A percentile compares a stretch with the other conserved stretches of the same genome.
Evolutionary conservation across 2,113 vertebrate species (phyloP).

Genomic region (Falcunculus frontatus): DNA sequence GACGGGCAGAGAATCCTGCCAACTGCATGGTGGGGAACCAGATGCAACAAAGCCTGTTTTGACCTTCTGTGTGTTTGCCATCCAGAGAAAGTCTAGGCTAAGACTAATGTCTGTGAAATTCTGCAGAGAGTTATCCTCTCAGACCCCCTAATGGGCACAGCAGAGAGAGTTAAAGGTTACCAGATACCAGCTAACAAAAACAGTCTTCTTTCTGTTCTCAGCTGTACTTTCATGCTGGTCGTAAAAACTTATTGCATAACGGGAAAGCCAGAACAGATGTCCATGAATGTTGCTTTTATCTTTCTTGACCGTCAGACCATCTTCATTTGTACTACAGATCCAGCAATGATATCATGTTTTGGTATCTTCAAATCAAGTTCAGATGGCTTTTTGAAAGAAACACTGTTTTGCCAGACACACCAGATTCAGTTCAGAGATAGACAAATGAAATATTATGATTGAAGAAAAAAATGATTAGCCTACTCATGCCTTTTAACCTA

Average conservation of each 20-base stretch:
- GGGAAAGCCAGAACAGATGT: not conserved
- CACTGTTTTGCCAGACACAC: not conserved
- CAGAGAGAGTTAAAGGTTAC: not conserved
- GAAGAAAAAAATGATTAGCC: not conserved
- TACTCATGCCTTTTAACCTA: not conserved
- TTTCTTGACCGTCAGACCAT: not conserved
- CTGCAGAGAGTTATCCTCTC: not conserved
- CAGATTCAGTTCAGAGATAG: not conserved
- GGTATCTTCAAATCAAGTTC: not conserved
- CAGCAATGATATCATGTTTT: not conserved
- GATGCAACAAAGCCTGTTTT: not conserved
- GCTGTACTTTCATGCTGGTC: not conserved
- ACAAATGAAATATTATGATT: not conserved
- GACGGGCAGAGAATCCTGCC: not conserved
- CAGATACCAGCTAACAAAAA: not conserved
- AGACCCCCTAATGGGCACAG: not conserved
- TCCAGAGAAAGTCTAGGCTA: not conserved
- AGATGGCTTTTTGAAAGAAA: not conserved
- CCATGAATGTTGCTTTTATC: not conserved
- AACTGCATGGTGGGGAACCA: not conserved
- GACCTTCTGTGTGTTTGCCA: not conserved
- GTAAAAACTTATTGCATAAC: not conserved
- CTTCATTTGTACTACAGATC: not conserved
- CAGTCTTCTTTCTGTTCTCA: not conserved
- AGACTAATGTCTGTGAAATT: not conserved